These are phyloP conservation scores for Pogonognathellus flavescens DNA, from an alignment of 1,140 invertebrate genomes.

Conservation along the genomic window DNA sequence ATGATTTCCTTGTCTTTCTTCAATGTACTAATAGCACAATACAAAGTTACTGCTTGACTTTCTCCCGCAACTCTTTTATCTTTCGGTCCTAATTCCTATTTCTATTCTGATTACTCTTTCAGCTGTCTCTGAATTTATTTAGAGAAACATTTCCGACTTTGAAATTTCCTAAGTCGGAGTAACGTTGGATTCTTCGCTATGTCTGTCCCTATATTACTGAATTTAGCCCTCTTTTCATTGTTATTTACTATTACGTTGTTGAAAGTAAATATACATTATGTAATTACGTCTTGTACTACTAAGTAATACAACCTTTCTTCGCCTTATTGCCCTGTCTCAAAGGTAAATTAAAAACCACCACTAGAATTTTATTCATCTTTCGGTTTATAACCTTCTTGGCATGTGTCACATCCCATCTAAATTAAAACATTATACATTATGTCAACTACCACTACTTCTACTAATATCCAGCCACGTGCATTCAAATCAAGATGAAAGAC, in stretches of 20 bases:
- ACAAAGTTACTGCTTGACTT: background rate
- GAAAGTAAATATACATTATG: no score
- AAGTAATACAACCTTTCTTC: background rate
- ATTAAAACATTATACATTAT: slow-evolving; percentile 20
- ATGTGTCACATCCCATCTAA: slow-evolving; percentile 21
- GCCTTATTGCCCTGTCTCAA: background rate
- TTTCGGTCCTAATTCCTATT: slow-evolving; percentile 1
- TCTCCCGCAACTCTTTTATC: background rate
- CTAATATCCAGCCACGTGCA: background rate
- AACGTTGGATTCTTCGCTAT: no score
- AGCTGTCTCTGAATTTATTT: slow-evolving; percentile 12
- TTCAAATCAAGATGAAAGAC: background rate
- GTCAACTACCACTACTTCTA: background rate
- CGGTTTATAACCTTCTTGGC: slow-evolving; percentile 15
- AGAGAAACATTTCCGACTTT: background rate
- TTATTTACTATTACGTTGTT: no score
- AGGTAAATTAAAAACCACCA: slow-evolving; percentile 24
- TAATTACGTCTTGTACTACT: background rate
- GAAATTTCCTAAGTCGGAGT: background rate
- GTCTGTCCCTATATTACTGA: no score
- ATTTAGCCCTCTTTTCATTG: no score
- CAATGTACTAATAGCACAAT: background rate
- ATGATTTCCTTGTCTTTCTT: no score
- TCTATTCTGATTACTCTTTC: slow-evolving; percentile 33
- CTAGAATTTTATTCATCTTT: slow-evolving; percentile 11